These are phyloP conservation scores for Campoplex nolae DNA, from an alignment of 2,888 invertebrate genomes.

Conservation along the genomic window DNA sequence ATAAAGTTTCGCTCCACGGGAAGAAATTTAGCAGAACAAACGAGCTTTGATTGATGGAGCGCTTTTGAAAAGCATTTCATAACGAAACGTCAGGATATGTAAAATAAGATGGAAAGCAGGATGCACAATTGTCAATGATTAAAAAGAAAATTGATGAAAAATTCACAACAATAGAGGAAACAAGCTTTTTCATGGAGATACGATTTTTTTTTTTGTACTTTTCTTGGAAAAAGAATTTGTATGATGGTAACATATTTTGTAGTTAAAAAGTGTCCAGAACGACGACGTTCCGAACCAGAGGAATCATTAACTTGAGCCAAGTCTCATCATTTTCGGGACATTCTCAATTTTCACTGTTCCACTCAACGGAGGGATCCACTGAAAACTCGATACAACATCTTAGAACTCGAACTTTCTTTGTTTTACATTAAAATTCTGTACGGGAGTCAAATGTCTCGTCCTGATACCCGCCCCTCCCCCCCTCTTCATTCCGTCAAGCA, in stretches of 20 bases:
- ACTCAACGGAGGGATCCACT: no score
- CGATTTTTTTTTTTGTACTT: background rate
- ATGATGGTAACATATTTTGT: background rate
- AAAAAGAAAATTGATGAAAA: background rate
- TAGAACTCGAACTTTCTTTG: no score
- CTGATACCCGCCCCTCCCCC: no score
- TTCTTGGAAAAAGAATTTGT: background rate
- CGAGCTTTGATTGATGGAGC: slow-evolving; percentile 51
- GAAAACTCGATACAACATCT: no score
- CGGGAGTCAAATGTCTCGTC: no score
- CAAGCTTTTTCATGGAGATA: background rate
- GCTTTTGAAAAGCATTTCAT: slow-evolving; percentile 32
- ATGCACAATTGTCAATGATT: background rate
- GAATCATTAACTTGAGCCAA: no score
- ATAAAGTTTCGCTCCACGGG: slow-evolving; percentile 15
- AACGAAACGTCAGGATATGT: slow-evolving; percentile 9
- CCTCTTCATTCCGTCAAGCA: no score
- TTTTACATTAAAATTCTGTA: no score
- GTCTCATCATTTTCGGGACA: no score
- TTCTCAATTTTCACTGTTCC: no score
- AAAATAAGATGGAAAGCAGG: background rate
- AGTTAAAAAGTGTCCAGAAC: no score
- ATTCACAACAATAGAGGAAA: background rate
- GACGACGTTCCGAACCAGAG: no score
- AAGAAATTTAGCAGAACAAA: slow-evolving; percentile 39